Evolutionary conservation across 1,140 invertebrate genomes (phyloP).

Genomic region (Orius insidiosus): DNA sequence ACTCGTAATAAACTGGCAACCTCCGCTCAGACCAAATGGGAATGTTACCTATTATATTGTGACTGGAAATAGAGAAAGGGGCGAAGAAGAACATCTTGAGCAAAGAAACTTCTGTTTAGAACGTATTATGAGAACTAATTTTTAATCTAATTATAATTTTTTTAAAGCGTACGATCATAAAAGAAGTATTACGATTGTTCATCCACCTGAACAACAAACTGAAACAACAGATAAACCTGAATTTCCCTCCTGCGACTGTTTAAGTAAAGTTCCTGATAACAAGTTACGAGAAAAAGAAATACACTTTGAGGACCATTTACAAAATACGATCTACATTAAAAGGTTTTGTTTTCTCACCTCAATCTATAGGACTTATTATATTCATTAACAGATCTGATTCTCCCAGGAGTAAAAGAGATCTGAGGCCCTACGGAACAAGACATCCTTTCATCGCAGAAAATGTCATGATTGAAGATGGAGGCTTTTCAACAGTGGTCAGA

Average conservation of each 20-base stretch:
- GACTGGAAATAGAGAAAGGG: constrained; percentile 32
- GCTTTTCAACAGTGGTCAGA: neutral
- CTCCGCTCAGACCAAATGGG: constrained; percentile 62
- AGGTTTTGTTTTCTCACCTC: constrained; percentile 17
- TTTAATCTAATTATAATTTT: neutral
- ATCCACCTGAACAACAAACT: constrained; percentile 11
- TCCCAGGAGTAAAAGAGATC: neutral
- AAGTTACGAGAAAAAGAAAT: constrained; percentile 37
- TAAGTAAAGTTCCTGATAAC: constrained; percentile 20
- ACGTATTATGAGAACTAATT: constrained; percentile 26
- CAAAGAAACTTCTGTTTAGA: constrained; percentile 50
- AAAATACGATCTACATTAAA: constrained; percentile 54
- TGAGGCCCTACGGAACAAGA: too few relatives aligned
- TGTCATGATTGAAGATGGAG: too few relatives aligned
- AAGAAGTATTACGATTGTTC: neutral
- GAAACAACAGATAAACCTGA: constrained; percentile 12
- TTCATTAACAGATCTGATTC: neutral
- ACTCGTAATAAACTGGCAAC: constrained; percentile 55
- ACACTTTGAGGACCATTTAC: constrained; percentile 60
- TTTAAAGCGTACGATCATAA: neutral
- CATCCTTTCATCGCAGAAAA: too few relatives aligned
- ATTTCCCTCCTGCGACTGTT: constrained; percentile 25
- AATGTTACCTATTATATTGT: constrained; percentile 65
- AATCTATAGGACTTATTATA: constrained; percentile 1
- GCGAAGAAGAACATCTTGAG: constrained; percentile 31